Evolutionary conservation across 2,888 invertebrate species (phyloP), one percentile per base, ranked within the genome.

Genomic region (Drosophila monieri): DNA sequence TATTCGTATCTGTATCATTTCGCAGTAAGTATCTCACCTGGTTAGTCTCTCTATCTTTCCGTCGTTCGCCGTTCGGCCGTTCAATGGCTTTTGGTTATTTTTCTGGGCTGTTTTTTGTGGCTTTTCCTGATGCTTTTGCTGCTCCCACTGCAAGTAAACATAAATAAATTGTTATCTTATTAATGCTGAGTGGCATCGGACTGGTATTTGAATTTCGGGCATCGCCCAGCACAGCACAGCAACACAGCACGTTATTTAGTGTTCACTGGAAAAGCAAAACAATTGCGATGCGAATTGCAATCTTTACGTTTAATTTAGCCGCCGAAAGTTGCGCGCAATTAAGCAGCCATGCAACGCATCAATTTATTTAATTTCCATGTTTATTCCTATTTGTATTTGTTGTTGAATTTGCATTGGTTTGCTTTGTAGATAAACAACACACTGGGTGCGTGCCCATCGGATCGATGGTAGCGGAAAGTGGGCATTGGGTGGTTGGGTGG

Each of bases 381-480:
- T 68, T 59, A 62, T 56, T 56, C 46, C 35, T 37, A 43, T 71
- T 41, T 41, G 39, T 18, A 39, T 71, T 55, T 53, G 51, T 47
- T 15, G 47, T 51, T 62, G 18, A 43, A 53, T 54, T 57, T 68
- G 61, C 56, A 68, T 55, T 27, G 55, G 54, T 35, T 41, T 25
- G 37, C 54, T 47, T 48, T 35, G 67, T 35, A 84, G 85, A 79
- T 80, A 85, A 85, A 79, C 78, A 74, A 79, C 78, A 74, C 76
- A 68, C 56, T 51, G 71, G 76, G 79, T 80, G 72, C 83, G 73
- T 83, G 83, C 85, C 85, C 73, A 85, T 67, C 57, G 81, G 64
- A 73, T 65, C 66, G 53, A 65, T 58, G 32, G 44, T 15, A 25
- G 43, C 32, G 57, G 54, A 37, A 52, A 65, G 46, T 21, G 46